Evolutionary conservation across 2,113 vertebrate species (phyloP).

Genomic region (Rissa tridactyla): DNA sequence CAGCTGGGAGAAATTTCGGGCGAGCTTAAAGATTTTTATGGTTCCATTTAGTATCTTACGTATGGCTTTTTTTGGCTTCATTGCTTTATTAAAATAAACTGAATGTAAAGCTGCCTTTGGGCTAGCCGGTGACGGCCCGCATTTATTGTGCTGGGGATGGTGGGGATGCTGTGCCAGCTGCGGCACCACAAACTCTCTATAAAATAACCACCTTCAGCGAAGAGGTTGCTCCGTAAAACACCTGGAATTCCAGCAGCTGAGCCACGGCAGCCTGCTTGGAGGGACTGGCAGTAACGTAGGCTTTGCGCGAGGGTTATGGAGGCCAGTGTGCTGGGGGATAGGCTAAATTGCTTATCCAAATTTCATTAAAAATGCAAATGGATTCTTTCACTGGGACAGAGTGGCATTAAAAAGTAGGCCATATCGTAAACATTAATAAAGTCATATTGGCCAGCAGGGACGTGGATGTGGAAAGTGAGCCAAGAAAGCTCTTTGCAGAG

Average conservation of each 20-base stretch:
- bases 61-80: neutral
- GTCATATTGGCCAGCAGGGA: conserved; percentile 32
- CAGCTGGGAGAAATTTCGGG: neutral
- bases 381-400: neutral
- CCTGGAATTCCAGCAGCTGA: neutral
- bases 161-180: neutral
- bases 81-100: neutral
- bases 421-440: conserved; percentile 21
- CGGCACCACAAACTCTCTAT: neutral
- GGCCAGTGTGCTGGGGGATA: neutral
- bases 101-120: neutral
- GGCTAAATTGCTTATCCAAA: neutral
- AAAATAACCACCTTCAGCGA: neutral
- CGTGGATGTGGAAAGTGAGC: neutral
- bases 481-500: conserved; percentile 38
- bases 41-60: neutral
- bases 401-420: neutral
- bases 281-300: rapidly evolving
- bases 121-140: rapidly evolving
- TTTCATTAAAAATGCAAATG: conserved; percentile 48
- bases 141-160: rapidly evolving
- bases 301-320: neutral
- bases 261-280: rapidly evolving
- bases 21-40: neutral
- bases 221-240: neutral